phyloP scores from a whole-genome alignment of 2,888 invertebrate genomes.

The Sinohyriopsis cumingii region DNA sequence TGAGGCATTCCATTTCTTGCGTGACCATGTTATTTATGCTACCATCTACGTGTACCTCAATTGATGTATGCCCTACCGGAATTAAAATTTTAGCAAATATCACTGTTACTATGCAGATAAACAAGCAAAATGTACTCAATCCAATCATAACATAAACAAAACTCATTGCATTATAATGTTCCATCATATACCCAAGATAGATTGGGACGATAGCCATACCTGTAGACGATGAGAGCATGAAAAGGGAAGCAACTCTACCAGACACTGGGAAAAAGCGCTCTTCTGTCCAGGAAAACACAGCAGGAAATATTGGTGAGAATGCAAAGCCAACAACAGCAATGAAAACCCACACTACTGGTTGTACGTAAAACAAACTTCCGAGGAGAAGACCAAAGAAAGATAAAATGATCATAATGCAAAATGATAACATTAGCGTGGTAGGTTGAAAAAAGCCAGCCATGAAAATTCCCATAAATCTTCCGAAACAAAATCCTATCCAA shows the following conservation, averaged over 20 bases:
- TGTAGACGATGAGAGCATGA: slow-evolving; percentile 5
- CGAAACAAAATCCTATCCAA: no score
- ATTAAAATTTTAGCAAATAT: no score
- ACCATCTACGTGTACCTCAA: no score
- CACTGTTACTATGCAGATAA: not conserved
- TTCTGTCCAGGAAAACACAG: slow-evolving; percentile 12
- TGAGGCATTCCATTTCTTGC: no score
- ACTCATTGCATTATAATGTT: slow-evolving; percentile 4
- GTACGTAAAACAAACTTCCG: no score
- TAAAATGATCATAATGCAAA: no score
- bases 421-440: no score
- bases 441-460: no score
- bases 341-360: slow-evolving; percentile 6
- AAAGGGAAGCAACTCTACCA: slow-evolving; percentile 9
- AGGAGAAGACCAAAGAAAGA: no score
- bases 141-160: slow-evolving; percentile 4
- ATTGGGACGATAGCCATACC: slow-evolving; percentile 11
- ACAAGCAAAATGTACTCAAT: not conserved
- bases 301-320: slow-evolving; percentile 7
- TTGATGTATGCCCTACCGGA: no score
- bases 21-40: no score
- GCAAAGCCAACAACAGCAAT: slow-evolving; percentile 4
- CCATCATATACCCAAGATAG: slow-evolving; percentile 9
- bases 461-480: no score
- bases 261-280: slow-evolving; percentile 8